phyloP scores from a whole-genome alignment of 53 echinoderm and acorn worm genomes.

The Patiria pectinifera region DNA sequence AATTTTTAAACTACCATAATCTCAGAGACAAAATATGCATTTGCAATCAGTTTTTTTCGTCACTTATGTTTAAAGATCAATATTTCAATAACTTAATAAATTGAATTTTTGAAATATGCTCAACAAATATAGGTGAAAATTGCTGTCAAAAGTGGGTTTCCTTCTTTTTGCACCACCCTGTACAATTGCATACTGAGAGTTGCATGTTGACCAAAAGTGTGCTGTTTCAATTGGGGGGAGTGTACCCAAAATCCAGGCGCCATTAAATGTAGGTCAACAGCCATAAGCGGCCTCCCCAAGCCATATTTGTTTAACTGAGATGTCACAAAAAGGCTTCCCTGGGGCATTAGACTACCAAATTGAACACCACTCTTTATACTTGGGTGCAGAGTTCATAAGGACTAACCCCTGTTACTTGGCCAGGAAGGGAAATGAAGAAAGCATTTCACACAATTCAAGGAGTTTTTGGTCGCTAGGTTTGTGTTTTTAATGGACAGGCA shows the following conservation, averaged over 20 bases:
- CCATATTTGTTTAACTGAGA: slow-evolving; percentile 45
- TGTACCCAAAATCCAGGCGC: slow-evolving; percentile 24
- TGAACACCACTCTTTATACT: not conserved
- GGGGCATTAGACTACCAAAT: not conserved
- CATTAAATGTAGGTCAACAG: slow-evolving; percentile 53
- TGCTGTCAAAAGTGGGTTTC: too few species aligned
- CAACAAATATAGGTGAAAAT: too few species aligned
- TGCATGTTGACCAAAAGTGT: not conserved
- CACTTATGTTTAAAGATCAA: too few species aligned
- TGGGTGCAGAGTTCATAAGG: slow-evolving; percentile 27
- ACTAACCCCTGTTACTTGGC: slow-evolving; percentile 16
- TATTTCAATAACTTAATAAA: too few species aligned
- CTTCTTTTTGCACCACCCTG: too few species aligned
- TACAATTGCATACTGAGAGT: not conserved
- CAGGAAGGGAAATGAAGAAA: not conserved
- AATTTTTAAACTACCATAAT: too few species aligned
- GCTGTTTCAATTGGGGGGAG: slow-evolving; percentile 18
- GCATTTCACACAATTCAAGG: slow-evolving; percentile 26
- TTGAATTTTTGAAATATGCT: too few species aligned
- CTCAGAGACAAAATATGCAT: too few species aligned
- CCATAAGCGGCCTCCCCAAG: slow-evolving; percentile 25
- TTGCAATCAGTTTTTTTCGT: too few species aligned
- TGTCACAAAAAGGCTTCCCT: slow-evolving; percentile 37
- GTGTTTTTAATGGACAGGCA: not conserved
- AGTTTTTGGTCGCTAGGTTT: not conserved